These are phyloP conservation scores for Alloplasta piceator DNA, from an alignment of 2,888 invertebrate genomes.

Conservation along the genomic window DNA sequence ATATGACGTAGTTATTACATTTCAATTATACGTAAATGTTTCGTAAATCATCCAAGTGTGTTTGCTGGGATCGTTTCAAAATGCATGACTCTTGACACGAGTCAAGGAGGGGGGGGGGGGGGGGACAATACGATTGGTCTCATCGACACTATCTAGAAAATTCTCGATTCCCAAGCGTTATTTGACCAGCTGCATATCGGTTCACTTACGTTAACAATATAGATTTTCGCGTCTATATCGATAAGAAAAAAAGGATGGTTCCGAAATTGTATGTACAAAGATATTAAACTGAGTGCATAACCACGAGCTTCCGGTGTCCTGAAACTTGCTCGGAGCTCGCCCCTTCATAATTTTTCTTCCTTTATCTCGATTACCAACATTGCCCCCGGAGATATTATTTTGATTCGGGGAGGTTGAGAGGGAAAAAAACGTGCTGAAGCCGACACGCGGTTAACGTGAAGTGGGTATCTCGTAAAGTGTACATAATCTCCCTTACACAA, in stretches of 20 bases:
- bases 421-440: slow-evolving; percentile 17
- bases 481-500: neutral
- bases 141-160: too few species aligned
- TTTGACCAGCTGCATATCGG: slow-evolving; percentile 36
- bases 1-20: too few species aligned
- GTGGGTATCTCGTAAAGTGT: slow-evolving; percentile 40
- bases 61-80: too few species aligned
- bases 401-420: slow-evolving; percentile 18
- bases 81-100: too few species aligned
- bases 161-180: too few species aligned
- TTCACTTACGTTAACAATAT: slow-evolving; percentile 10
- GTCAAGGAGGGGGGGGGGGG: too few species aligned
- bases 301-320: slow-evolving; percentile 32
- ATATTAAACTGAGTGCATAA: neutral
- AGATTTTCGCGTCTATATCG: slow-evolving; percentile 13
- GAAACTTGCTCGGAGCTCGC: slow-evolving; percentile 18
- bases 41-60: too few species aligned
- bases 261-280: slow-evolving; percentile 5
- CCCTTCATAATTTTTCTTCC: neutral
- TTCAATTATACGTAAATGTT: too few species aligned
- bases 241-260: slow-evolving; percentile 21
- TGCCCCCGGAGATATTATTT: slow-evolving; percentile 30
- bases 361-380: neutral
- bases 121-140: too few species aligned
- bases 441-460: slow-evolving; percentile 28